Evolutionary conservation across 2,797 vertebrate genomes (phyloP).

Genomic region (Vespertilio murinus): DNA sequence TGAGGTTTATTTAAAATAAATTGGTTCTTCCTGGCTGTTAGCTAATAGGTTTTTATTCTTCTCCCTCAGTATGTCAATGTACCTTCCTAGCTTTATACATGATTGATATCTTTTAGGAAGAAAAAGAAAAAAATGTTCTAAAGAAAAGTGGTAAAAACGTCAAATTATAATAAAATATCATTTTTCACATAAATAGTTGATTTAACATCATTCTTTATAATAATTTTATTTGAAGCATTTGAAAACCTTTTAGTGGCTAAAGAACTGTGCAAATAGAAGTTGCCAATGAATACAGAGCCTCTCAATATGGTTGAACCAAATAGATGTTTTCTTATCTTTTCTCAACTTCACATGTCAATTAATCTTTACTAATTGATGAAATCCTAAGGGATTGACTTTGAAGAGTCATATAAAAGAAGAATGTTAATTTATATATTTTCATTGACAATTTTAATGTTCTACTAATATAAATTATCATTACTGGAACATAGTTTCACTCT

Average conservation of each 20-base stretch:
- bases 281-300: background rate
- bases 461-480: background rate
- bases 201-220: background rate
- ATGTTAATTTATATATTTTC: background rate
- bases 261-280: background rate
- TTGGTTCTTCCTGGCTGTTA: background rate
- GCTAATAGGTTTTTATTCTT: background rate
- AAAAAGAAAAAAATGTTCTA: background rate
- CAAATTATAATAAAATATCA: background rate
- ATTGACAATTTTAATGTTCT: background rate
- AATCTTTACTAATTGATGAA: slow-evolving; percentile 4
- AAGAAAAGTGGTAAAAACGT: background rate
- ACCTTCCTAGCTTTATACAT: background rate
- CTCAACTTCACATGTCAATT: background rate
- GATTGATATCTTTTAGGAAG: background rate
- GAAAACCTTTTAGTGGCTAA: background rate
- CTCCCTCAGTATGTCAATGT: background rate
- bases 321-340: background rate
- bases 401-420: background rate
- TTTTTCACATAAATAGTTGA: background rate
- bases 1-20: slow-evolving; percentile 28
- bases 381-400: background rate
- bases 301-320: background rate
- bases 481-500: background rate
- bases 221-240: slow-evolving; percentile 17